A percentile compares a stretch with the other conserved stretches of the same genome.
These are phyloP conservation scores for Petrophora chlorosata DNA, from an alignment of 2,888 invertebrate genomes.

Conservation along the genomic window DNA sequence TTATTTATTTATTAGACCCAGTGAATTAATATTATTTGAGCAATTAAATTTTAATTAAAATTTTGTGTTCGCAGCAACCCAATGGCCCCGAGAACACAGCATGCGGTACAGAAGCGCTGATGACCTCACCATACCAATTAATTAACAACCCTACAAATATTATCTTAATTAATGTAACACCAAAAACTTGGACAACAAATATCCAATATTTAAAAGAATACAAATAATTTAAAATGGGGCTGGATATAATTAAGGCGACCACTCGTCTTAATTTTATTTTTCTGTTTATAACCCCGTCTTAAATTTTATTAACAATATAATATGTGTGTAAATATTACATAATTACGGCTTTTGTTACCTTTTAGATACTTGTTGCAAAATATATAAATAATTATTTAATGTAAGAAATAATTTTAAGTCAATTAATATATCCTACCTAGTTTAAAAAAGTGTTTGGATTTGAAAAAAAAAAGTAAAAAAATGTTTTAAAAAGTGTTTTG, in stretches of 20 bases:
- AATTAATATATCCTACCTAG: not conserved
- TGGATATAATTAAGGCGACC: no score
- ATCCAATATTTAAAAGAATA: not conserved
- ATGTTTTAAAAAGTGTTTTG: no score
- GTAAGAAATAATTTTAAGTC: no score
- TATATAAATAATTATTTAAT: no score
- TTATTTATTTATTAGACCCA: no score
- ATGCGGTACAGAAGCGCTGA: conserved; percentile 77
- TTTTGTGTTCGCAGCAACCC: conserved; percentile 66
- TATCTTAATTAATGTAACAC: conserved; percentile 2
- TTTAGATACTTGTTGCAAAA: not conserved
- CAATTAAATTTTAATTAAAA: conserved; percentile 7
- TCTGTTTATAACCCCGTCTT: no score
- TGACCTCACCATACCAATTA: conserved; percentile 54
- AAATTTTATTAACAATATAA: no score
- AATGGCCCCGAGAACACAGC: conserved; percentile 80
- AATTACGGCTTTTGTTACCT: not conserved
- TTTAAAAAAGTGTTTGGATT: no score
- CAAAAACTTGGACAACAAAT: conserved; percentile 20
- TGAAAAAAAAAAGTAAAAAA: no score
- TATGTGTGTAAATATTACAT: no score
- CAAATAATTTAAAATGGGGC: not conserved
- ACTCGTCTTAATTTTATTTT: no score
- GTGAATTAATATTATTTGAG: no score
- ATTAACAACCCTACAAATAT: conserved; percentile 27